phyloP scores from a whole-genome alignment of 1,140 invertebrate genomes.

The Ostrea denselamellosa region DNA sequence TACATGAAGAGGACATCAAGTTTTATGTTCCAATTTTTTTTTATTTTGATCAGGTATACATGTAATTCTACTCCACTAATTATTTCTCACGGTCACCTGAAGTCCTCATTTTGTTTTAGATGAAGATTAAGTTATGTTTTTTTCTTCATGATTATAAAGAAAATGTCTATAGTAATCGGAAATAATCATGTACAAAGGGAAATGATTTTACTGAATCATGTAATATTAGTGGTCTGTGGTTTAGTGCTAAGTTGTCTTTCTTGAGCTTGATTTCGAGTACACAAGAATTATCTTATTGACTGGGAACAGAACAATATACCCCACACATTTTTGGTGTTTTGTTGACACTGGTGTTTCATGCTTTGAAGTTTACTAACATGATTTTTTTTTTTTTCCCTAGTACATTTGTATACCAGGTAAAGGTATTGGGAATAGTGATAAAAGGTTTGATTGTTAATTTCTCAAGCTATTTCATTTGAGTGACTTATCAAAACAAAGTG shows the following conservation, averaged over 20 bases:
- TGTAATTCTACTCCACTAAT: background rate
- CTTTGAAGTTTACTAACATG: background rate
- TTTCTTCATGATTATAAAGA: background rate
- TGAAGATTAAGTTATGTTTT: background rate
- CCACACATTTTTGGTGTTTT: background rate
- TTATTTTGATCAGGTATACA: background rate
- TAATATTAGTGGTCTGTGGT: background rate
- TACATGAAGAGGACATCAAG: background rate
- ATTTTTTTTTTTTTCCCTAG: background rate
- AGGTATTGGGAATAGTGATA: background rate
- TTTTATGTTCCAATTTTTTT: background rate
- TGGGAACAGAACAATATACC: background rate
- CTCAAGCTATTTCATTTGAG: too few relatives aligned
- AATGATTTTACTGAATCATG: background rate
- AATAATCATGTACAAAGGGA: background rate
- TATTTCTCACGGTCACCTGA: too few relatives aligned
- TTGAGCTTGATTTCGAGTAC: background rate
- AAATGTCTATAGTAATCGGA: background rate
- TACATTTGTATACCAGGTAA: background rate
- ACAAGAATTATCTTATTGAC: background rate
- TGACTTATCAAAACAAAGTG: background rate
- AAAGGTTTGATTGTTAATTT: too few relatives aligned
- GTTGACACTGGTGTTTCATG: conserved; percentile 15
- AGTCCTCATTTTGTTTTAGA: too few relatives aligned
- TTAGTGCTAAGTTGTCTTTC: conserved; percentile 23